These are phyloP conservation scores for Anguilla rostrata DNA, from an alignment of 2,113 vertebrate species.

Conservation along the genomic window DNA sequence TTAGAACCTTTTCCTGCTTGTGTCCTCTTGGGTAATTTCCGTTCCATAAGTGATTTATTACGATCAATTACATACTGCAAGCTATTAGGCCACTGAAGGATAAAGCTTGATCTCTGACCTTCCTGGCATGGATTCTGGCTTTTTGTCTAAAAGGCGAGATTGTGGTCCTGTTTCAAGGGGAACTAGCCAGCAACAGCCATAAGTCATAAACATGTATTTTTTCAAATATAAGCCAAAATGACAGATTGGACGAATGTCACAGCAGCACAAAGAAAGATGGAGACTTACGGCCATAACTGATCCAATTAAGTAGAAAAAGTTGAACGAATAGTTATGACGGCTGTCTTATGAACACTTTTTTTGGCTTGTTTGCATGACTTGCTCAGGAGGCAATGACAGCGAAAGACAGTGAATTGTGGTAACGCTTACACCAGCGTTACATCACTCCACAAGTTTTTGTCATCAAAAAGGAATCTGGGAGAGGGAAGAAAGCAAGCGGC, in stretches of 20 bases:
- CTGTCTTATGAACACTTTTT: not conserved
- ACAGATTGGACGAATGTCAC: not conserved
- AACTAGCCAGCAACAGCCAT: not conserved
- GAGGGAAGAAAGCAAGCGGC: not conserved
- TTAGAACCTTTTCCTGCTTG: conserved; percentile 21
- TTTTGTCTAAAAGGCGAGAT: not conserved
- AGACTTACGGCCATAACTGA: not conserved
- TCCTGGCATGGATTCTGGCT: not conserved
- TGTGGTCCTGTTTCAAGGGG: not conserved
- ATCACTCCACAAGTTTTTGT: conserved; percentile 3
- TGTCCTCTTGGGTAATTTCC: conserved; percentile 43
- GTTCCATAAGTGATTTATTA: conserved; percentile 46
- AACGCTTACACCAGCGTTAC: not conserved
- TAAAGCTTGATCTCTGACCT: not conserved
- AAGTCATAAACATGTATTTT: not conserved
- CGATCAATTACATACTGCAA: conserved; percentile 34
- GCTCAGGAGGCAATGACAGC: not conserved
- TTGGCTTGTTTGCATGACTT: not conserved
- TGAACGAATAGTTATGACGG: not conserved
- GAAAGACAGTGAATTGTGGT: not conserved
- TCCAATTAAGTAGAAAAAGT: not conserved
- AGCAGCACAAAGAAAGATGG: not conserved
- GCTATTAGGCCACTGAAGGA: conserved; percentile 2
- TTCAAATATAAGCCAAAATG: not conserved
- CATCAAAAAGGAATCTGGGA: conserved; percentile 25